phyloP scores from a whole-genome alignment of 1,140 invertebrate species.

The Druon quercuslanigerum region DNA sequence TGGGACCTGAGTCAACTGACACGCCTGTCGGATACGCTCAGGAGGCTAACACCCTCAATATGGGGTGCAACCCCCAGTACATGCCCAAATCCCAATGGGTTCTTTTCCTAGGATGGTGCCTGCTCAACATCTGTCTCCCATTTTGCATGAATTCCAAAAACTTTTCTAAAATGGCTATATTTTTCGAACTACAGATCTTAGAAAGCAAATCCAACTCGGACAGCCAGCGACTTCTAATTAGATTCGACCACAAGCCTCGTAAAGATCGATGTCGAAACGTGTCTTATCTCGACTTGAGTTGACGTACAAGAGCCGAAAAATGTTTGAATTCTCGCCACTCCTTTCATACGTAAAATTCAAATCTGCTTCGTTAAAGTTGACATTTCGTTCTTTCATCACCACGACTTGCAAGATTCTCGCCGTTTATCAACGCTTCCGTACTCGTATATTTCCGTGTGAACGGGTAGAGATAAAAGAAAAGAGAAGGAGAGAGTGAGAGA shows the following conservation, averaged over 20 bases:
- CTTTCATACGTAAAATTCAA: constrained; percentile 13
- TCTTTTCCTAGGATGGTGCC: constrained; percentile 63
- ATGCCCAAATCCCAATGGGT: constrained; percentile 58
- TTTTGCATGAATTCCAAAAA: constrained; percentile 47
- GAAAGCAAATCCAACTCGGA: not conserved
- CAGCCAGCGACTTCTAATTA: not conserved
- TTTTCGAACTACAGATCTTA: not conserved
- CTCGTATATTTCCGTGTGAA: constrained; percentile 39
- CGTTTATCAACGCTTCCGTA: constrained; percentile 33
- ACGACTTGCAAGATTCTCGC: not conserved
- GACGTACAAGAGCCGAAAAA: not conserved
- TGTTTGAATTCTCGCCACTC: constrained; percentile 10
- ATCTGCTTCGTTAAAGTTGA: constrained; percentile 17
- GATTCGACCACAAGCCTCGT: not conserved
- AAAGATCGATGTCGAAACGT: constrained; percentile 1
- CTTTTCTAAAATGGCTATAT: not conserved
- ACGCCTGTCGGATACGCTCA: constrained; percentile 50
- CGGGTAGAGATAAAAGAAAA: constrained; percentile 21
- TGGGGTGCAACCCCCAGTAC: constrained; percentile 55
- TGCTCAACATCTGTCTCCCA: constrained; percentile 69
- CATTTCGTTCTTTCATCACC: constrained; percentile 19
- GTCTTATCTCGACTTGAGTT: constrained; percentile 4
- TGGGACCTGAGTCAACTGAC: constrained; percentile 66
- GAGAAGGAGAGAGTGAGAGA: constrained; percentile 25
- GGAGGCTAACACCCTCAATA: constrained; percentile 39